phyloP scores from a whole-genome alignment of 2,888 invertebrate genomes.

The Atethmia centrago region DNA sequence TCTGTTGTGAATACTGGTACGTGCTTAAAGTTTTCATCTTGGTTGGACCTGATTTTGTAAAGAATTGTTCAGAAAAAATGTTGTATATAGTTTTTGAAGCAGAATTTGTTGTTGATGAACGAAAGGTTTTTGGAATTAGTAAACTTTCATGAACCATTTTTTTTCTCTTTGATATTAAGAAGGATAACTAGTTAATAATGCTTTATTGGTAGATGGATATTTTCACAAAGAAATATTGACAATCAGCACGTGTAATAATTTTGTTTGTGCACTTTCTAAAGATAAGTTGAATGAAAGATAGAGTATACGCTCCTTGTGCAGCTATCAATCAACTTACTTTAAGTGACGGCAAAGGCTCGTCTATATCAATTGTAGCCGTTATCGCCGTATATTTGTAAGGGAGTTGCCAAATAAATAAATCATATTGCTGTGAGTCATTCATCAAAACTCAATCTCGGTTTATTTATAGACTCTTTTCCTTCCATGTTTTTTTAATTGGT shows the following conservation, averaged over 20 bases:
- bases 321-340: constrained; percentile 82
- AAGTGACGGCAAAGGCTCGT: constrained; percentile 77
- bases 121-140: neutral
- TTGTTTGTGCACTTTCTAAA: neutral
- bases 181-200: neutral
- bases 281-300: constrained; percentile 55
- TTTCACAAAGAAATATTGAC: neutral
- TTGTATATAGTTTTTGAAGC: constrained; percentile 5
- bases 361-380: constrained; percentile 81
- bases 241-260: neutral
- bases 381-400: constrained; percentile 72
- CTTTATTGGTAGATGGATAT: neutral
- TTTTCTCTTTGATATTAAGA: neutral
- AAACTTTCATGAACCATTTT: no score
- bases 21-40: constrained; percentile 50
- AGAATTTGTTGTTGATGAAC: constrained; percentile 12
- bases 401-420: constrained; percentile 80
- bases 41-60: constrained; percentile 41
- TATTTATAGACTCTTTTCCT: constrained; percentile 62
- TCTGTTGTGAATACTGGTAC: constrained; percentile 60
- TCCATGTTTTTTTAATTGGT: constrained; percentile 45
- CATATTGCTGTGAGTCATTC: constrained; percentile 74
- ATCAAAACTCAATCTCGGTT: constrained; percentile 75
- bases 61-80: constrained; percentile 41
- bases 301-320: constrained; percentile 60